phyloP scores from a whole-genome alignment of 2,113 vertebrate genomes.

The Oncorhynchus mykiss region DNA sequence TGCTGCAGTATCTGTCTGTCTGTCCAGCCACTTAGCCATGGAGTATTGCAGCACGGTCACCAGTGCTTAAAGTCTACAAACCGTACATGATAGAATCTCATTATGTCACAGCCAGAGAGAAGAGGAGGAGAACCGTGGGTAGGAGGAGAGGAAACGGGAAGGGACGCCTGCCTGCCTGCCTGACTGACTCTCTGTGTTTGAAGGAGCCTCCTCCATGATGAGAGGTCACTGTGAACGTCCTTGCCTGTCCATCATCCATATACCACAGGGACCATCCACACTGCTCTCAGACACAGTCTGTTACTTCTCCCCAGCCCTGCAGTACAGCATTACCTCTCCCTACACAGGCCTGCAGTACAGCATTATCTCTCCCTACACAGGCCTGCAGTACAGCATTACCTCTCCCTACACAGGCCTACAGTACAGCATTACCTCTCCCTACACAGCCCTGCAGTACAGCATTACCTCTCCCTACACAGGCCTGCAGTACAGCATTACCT shows the following conservation, averaged over 20 bases:
- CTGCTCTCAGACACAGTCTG: not conserved
- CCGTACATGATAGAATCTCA: not conserved
- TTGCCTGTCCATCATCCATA: not conserved
- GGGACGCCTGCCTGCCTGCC: not conserved
- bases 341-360: not conserved
- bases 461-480: too few relatives aligned
- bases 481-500: too few relatives aligned
- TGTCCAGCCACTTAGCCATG: not conserved
- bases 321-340: not conserved
- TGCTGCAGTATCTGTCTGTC: not conserved
- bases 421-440: too few relatives aligned
- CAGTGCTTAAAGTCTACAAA: not conserved
- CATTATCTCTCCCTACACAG: not conserved
- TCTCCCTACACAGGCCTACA: not conserved
- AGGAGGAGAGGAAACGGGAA: not conserved
- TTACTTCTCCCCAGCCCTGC: not conserved
- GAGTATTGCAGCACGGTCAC: not conserved
- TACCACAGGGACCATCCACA: not conserved
- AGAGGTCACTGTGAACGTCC: not conserved
- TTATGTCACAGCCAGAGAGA: not conserved
- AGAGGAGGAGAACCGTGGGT: not conserved
- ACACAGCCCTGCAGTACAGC: too few relatives aligned
- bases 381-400: not conserved
- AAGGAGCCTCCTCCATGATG: not conserved
- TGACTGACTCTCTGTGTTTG: not conserved